These are phyloP conservation scores for Bergia puertoricense DNA, from an alignment of 92 coral and sea anemone genomes.

Conservation along the genomic window DNA sequence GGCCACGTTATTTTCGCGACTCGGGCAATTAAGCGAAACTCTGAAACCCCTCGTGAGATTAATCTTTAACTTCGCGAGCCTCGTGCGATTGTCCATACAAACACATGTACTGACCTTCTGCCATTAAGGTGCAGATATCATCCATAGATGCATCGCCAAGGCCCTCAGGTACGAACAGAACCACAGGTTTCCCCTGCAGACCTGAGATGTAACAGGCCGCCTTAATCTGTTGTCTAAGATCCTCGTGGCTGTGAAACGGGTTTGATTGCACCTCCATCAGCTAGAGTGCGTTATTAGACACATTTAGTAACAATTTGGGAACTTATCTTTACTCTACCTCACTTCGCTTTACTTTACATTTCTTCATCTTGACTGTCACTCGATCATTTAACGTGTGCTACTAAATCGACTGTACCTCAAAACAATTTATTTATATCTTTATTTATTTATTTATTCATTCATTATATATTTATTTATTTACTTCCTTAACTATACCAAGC, in stretches of 20 bases:
- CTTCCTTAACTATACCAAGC: too few species aligned
- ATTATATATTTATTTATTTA: too few species aligned
- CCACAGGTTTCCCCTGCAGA: conserved; percentile 88
- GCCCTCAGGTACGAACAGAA: conserved; percentile 81
- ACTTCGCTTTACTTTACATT: background rate
- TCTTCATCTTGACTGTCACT: background rate
- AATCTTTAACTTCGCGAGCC: too few species aligned
- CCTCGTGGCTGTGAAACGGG: conserved; percentile 68
- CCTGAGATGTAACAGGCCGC: conserved; percentile 89
- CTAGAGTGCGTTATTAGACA: background rate
- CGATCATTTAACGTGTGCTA: background rate
- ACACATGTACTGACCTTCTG: conserved; percentile 71
- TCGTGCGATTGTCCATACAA: too few species aligned
- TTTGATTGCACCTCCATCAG: conserved; percentile 69
- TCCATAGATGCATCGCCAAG: conserved; percentile 70
- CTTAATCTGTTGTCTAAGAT: conserved; percentile 88
- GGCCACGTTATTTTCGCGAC: too few species aligned
- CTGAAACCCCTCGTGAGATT: too few species aligned
- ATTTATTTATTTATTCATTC: too few species aligned
- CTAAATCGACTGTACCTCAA: background rate
- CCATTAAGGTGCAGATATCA: conserved; percentile 87
- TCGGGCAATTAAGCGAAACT: too few species aligned
- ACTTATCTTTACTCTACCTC: background rate
- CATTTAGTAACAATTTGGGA: background rate
- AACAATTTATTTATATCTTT: too few species aligned